A percentile compares a stretch with the other conserved stretches of the same genome.
Evolutionary conservation across 2,113 vertebrate species (phyloP).

Genomic region (Scartelaos histophorus): DNA sequence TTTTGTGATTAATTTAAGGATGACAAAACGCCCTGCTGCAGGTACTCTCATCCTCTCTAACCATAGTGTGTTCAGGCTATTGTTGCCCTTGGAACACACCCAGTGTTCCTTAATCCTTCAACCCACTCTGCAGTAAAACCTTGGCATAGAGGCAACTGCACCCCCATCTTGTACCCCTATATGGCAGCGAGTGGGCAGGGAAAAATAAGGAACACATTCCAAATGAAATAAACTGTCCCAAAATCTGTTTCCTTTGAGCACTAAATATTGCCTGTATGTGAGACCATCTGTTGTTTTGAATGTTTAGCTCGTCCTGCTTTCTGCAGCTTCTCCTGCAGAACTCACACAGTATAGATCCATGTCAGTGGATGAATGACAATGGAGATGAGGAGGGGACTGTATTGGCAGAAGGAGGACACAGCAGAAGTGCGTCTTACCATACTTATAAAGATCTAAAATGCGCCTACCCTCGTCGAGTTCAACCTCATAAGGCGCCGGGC

Average conservation of each 20-base stretch:
- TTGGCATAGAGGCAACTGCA: conserved; percentile 71
- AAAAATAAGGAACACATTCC: conserved; percentile 54
- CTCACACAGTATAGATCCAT: conserved; percentile 41
- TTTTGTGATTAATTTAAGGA: conserved; percentile 42
- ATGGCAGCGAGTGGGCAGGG: conserved; percentile 66
- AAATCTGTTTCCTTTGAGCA: conserved; percentile 32
- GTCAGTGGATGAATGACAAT: conserved; percentile 61
- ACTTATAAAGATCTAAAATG: conserved; percentile 78
- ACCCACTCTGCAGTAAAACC: conserved; percentile 76
- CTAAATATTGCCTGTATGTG: conserved; percentile 40
- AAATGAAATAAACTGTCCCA: conserved; percentile 44
- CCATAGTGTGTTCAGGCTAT: conserved; percentile 87
- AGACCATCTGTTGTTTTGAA: conserved; percentile 21
- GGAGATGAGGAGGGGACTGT: conserved; percentile 56
- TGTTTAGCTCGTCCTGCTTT: conserved; percentile 23
- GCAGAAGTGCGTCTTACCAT: conserved; percentile 73
- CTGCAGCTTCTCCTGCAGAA: conserved; percentile 44
- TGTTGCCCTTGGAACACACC: conserved; percentile 74
- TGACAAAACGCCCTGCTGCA: conserved; percentile 54
- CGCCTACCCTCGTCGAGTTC: conserved; percentile 90
- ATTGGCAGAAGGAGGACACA: conserved; percentile 68
- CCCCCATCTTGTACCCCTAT: conserved; percentile 63
- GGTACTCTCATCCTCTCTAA: conserved; percentile 59
- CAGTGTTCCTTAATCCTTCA: conserved; percentile 77
- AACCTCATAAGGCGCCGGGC: conserved; percentile 92